Evolutionary conservation across 2,113 vertebrate genomes (phyloP), one percentile per base, ranked within the genome.

Genomic region (Hystrix cristata): DNA sequence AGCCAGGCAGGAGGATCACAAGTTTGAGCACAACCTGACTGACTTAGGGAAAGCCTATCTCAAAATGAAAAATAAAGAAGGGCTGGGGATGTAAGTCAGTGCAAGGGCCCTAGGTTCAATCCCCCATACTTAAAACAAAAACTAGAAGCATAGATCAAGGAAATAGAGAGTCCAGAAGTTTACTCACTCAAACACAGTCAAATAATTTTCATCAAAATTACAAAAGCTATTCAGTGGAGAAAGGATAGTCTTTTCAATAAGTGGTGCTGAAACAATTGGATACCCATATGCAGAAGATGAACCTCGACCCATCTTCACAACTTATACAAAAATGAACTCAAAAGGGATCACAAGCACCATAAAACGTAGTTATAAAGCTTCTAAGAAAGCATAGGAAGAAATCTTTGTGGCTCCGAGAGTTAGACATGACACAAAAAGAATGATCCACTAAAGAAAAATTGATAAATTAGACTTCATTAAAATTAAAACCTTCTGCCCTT

Each of bases 401-500:
- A 64, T 51, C 12, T 88, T 95, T 79, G 53, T 91, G 90, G 85
- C 62, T 46, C 71, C 82, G 60, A 43, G 51, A 87, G 15, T 90
- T 94, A 95, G 6, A 51, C 16, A 72, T 31, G 34, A 80, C 53
- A 71, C 18, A 53, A 88, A 93, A 95, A 65, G 6, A 46, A 80
- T 90, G 51, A 79, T 38, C n/a, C 5, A 34, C 69, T 60, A 76
- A 86, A 92, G 27, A 92, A 90, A 90, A 92, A 71, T 29, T 34
- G 38, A 81, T 95, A 34, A 72, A 92, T 80, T 89, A 64, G 13
- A 95, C 43, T 71, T 80, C 62, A 62, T 48, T n/a, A 84, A 88
- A 91, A 92, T 94, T 38, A 62, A 79, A 91, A 95, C 64, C 31
- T 74, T 83, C 23, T 72, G 11, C 8, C 80, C 27, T 85, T 94